Evolutionary conservation across 1,140 invertebrate genomes (phyloP).

Genomic region (Trichonephila clavata): DNA sequence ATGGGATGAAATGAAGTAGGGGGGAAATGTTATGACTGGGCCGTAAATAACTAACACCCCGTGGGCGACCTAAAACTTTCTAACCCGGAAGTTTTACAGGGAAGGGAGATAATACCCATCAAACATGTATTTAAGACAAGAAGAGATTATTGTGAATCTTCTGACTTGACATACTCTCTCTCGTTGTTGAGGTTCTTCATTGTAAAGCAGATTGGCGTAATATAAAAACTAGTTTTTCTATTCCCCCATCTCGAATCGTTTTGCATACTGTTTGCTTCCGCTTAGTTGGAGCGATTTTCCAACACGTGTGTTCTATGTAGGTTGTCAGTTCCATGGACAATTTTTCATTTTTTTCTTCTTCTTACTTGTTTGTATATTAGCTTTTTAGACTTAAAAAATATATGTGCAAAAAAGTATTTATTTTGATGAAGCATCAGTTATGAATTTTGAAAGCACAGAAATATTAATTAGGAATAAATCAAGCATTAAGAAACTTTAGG

Average conservation of each 20-base stretch:
- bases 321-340: background rate
- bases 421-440: no score
- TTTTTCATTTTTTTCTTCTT: background rate
- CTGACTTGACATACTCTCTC: background rate
- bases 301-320: background rate
- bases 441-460: no score
- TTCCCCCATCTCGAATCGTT: background rate
- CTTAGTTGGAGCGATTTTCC: background rate
- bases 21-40: background rate
- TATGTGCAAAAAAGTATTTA: no score
- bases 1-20: background rate
- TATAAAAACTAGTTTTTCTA: background rate
- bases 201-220: background rate
- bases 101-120: background rate
- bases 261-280: background rate
- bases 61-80: constrained; percentile 34
- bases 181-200: background rate
- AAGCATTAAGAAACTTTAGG: no score
- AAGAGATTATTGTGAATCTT: constrained; percentile 28
- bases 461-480: no score
- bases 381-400: no score
- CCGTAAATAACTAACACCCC: constrained; percentile 32
- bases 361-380: background rate
- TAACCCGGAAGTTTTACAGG: constrained; percentile 44
- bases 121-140: constrained; percentile 29